Base-by-base conservation (phyloP, 2,888 invertebrate genomes). In the Nineta flava region DNA sequence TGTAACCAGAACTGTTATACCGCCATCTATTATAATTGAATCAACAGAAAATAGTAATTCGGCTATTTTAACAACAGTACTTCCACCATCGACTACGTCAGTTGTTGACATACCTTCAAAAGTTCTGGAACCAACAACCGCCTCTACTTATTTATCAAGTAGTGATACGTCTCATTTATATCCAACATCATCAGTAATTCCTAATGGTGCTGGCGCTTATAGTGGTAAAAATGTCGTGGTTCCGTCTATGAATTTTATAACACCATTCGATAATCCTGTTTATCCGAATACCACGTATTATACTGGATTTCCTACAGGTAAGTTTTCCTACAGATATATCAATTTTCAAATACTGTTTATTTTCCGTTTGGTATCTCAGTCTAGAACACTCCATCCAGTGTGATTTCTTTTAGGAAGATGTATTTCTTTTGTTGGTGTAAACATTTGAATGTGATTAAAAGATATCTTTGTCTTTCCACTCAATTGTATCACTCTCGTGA, bases 181-280 rank as follows among this genome's bases (percentile, higher is more conserved):
- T 26, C 26, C 26, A 26, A 16, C 16, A 1, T 6, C 43, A 16
- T 19, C 12, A 9, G 12, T 10, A 16, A 5, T 21, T 7, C 43
- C 43, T 9, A 43, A 43, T 12, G 21, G 43, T 43, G 9, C 43
- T n/a, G 12, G 9, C 7, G 5, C 21, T n/a, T 38, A 9, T 15
- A 2, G 5, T 7, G 7, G 7, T 6, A 26, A 26, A 7, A 38
- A 38, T 13, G 38, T 6, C 12, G 38, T 38, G n/a, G 38, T 48
- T 15, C 16, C 49, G 16, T 34, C 44, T 15, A 35, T 49, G 19
- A 65, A 59, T 53, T 68, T 66, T 52, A 67, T 68, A 51, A 68
- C 68, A 17, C 67, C 68, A 9, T 68, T 68, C 55, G 67, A 68
- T 55, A 68, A 68, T 57, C 68, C 68, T 9, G 59, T 68, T 16